Percentiles rank a stretch among this genome's conserved stretches.
Conservation (phyloP, 2,797 vertebrate species). For the Mionectes olivaceus region DNA sequence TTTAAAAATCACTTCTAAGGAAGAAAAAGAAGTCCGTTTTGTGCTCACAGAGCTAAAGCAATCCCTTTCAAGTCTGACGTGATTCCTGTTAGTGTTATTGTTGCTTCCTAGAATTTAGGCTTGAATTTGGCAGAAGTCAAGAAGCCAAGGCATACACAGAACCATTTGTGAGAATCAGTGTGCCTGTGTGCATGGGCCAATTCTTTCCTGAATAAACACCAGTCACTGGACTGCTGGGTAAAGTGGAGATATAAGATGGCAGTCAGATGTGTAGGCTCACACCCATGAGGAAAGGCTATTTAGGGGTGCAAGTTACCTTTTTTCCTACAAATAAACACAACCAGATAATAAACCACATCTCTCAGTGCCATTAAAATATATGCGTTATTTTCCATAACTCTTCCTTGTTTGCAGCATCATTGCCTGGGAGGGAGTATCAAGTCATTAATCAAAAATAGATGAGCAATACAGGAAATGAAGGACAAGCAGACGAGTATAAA, state of each 20-base stretch:
- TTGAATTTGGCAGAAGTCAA: constrained; percentile 14
- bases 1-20: constrained; percentile 16
- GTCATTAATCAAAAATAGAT: constrained; percentile 28
- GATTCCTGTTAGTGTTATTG: constrained; percentile 40
- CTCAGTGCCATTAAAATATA: background rate
- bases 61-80: background rate
- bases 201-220: constrained; percentile 23
- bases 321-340: background rate
- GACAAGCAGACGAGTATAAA: background rate
- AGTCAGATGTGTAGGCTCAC: background rate
- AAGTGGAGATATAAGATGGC: background rate
- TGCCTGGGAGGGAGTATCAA: background rate
- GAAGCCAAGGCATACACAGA: constrained; percentile 20
- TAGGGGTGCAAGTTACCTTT: background rate
- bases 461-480: background rate
- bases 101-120: constrained; percentile 56
- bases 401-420: background rate
- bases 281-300: background rate
- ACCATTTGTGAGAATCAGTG: constrained; percentile 24
- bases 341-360: background rate
- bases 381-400: background rate
- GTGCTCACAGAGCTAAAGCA: constrained; percentile 5
- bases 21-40: background rate
- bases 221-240: background rate
- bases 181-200: background rate